A percentile compares a stretch with the other conserved stretches of the same genome.
phyloP scores from a whole-genome alignment of 1,140 invertebrate genomes.

The Tetranychus urticae region DNA sequence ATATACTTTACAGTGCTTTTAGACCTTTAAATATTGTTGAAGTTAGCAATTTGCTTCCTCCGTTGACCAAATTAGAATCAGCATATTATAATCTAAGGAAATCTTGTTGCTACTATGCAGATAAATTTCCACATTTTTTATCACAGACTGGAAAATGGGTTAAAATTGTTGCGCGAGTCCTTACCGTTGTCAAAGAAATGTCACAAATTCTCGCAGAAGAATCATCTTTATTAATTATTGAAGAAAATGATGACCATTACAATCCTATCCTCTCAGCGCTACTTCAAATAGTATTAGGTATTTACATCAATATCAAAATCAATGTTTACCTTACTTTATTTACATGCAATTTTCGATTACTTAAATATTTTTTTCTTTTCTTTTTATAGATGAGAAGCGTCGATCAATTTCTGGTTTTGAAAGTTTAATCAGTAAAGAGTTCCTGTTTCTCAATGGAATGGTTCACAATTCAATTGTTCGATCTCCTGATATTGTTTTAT shows the following conservation, averaged over 20 bases:
- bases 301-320: too few species aligned
- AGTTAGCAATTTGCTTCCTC: not conserved
- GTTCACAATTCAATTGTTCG: not conserved
- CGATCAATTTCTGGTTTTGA: conserved; percentile 71
- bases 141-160: conserved; percentile 7
- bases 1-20: conserved; percentile 1
- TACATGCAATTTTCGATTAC: too few species aligned
- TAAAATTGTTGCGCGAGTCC: not conserved
- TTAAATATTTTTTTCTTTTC: not conserved
- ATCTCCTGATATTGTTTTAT: conserved; percentile 4
- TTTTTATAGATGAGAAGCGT: conserved; percentile 42
- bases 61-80: not conserved
- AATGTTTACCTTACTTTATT: too few species aligned
- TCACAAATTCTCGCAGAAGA: conserved; percentile 3
- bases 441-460: conserved; percentile 48
- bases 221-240: conserved; percentile 15
- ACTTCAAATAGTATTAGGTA: conserved; percentile 45
- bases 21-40: conserved; percentile 3
- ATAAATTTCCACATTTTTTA: not conserved
- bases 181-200: conserved; percentile 1
- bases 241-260: conserved; percentile 58
- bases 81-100: conserved; percentile 5
- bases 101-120: not conserved
- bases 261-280: conserved; percentile 64
- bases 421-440: conserved; percentile 73